These are phyloP conservation scores for Oreotrochilus melanogaster DNA, from an alignment of 2,113 vertebrate genomes.

Conservation along the genomic window DNA sequence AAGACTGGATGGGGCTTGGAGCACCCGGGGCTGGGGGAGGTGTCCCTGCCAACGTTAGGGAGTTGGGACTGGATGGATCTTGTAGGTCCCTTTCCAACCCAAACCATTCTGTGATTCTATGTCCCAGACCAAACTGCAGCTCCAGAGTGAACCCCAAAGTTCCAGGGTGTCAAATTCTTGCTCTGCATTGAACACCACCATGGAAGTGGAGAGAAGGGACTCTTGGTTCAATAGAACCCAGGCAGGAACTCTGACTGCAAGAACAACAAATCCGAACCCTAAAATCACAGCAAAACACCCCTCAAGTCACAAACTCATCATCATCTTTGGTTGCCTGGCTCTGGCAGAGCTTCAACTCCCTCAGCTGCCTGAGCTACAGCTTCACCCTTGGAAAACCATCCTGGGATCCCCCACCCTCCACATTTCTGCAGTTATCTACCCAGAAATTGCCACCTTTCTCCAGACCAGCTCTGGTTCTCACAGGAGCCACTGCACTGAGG, in stretches of 20 bases:
- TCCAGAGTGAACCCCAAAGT: not conserved
- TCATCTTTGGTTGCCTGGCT: rapidly evolving
- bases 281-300: rapidly evolving
- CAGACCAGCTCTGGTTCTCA: not conserved
- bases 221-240: not conserved
- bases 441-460: too few relatives aligned
- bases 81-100: too few relatives aligned
- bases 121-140: not conserved
- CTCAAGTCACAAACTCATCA: not conserved
- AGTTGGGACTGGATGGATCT: too few relatives aligned
- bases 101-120: too few relatives aligned
- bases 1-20: too few relatives aligned
- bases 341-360: not conserved
- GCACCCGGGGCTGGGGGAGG: too few relatives aligned
- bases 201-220: rapidly evolving
- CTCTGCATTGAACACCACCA: not conserved
- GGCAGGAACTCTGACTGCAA: rapidly evolving
- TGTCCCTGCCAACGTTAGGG: too few relatives aligned
- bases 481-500: not conserved
- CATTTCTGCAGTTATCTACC: rapidly evolving
- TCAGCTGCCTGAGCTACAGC: not conserved
- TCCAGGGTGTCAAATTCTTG: rapidly evolving
- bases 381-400: rapidly evolving
- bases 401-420: not conserved
- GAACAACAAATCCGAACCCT: not conserved